phyloP scores from a whole-genome alignment of 2,797 vertebrate species.

The Pitangus sulphuratus region DNA sequence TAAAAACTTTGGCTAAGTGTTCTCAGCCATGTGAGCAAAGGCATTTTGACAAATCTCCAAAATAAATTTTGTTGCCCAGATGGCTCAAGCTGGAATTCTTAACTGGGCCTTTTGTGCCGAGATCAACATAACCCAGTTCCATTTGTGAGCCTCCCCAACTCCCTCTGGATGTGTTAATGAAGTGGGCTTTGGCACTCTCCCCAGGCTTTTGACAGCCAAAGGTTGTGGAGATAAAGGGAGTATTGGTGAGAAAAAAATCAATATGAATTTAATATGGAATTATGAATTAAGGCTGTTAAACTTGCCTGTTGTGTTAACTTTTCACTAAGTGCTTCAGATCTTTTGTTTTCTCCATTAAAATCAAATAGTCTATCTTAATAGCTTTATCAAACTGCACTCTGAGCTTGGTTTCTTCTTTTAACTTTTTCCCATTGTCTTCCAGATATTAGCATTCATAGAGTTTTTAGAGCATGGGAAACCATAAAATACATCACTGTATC shows the following conservation, averaged over 20 bases:
- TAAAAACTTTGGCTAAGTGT: not conserved
- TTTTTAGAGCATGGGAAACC: not conserved
- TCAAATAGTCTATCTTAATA: not conserved
- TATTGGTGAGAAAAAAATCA: not conserved
- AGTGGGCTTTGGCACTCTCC: not conserved
- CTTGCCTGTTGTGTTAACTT: not conserved
- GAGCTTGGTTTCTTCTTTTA: not conserved
- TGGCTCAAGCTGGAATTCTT: not conserved
- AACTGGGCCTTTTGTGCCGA: not conserved
- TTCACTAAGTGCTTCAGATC: not conserved
- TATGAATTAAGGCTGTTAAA: constrained; percentile 15
- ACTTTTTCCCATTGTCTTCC: not conserved
- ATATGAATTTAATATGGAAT: constrained; percentile 8
- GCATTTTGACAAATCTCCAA: not conserved
- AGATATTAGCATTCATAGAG: not conserved
- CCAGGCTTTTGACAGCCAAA: not conserved
- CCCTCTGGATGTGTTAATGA: not conserved
- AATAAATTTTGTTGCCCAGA: not conserved
- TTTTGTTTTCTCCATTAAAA: not conserved
- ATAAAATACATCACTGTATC: not conserved
- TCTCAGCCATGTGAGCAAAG: not conserved
- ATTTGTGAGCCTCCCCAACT: not conserved
- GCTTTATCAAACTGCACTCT: not conserved
- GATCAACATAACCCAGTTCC: not conserved
- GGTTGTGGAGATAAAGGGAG: not conserved